Evolutionary conservation across 2,888 invertebrate genomes (phyloP), one percentile per base, ranked within the genome.

Genomic region (Serripes groenlandicus): DNA sequence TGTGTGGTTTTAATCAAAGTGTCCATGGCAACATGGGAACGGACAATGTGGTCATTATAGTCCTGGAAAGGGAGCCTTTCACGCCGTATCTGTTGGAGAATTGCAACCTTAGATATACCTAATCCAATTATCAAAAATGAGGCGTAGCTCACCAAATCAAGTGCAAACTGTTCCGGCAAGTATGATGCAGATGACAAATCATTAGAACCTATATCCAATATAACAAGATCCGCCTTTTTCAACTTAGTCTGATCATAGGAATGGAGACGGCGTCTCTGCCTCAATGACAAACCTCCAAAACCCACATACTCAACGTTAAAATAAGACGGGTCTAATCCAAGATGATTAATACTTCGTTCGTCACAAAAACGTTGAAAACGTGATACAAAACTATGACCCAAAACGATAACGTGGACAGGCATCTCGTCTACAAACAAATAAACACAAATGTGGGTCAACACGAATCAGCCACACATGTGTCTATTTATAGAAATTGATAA

Each of bases 321-420:
- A 11, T 4, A 30, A 23, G 23, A 9, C 26, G 11, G 3, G n/a
- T 49, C 32, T 58, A 76, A 32, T 26, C 76, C 76, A 11, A 76
- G 0, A 62, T 62, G 70, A 9, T 9, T 5, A 21, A 66, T 7
- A 3, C 26, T 58, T 32, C 26, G 21, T n/a, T 28, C 2, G n/a
- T 26, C 28, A 30, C 64, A 54, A 35, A 66, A 75, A 54, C 15
- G 26, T 23, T 58, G 56, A 28, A 75, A 75, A 32, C 75, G 26
- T 11, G 32, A 30, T 7, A 76, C 76, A 70, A 76, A 76, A 49
- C 76, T 76, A 30, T 76, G 76, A 5, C 76, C 76, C 3, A 28
- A 58, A 30, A 76, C 5, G 15, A 58, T 21, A 5, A 75, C 60
- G 18, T 58, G 28, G 1, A 9, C 11, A 30, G 75, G 37, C 75